Percentiles rank a stretch among this genome's conserved stretches.
Conservation (phyloP, 2,113 vertebrate species). For the Vicugna pacos region DNA sequence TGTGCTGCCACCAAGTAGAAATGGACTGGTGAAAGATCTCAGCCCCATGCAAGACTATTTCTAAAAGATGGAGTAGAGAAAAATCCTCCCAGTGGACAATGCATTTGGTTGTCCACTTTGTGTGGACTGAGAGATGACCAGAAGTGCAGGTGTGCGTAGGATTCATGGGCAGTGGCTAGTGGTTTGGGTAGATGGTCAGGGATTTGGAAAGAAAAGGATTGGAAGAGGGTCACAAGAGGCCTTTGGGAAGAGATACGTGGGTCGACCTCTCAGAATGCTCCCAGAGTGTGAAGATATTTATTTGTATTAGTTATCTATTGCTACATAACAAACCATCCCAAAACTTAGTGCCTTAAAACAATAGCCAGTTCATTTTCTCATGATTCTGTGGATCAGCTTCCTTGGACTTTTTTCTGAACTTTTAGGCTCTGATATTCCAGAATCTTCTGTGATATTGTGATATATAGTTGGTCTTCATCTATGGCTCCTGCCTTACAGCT, state of each 20-base stretch:
- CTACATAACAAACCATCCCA: neutral
- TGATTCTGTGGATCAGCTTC: neutral
- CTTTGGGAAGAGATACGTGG: neutral
- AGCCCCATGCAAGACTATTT: neutral
- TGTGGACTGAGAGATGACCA: neutral
- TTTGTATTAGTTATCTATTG: neutral
- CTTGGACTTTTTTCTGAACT: neutral
- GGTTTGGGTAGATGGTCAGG: neutral
- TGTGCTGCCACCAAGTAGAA: neutral
- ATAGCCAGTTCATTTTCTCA: neutral
- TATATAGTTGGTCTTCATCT: neutral
- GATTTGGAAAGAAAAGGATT: neutral
- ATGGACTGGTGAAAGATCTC: neutral
- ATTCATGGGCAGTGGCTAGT: neutral
- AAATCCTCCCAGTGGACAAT: neutral
- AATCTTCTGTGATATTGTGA: neutral
- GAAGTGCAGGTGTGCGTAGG: neutral
- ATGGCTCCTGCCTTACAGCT: neutral
- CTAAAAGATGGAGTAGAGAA: neutral
- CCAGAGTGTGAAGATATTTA: neutral
- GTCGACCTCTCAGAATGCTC: neutral
- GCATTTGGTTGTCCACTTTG: neutral
- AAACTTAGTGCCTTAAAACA: conserved; percentile 9
- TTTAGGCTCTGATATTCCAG: neutral
- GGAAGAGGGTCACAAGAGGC: neutral